Evolutionary conservation across 2,113 vertebrate genomes (phyloP).

Genomic region (Spizaetus ornatus): DNA sequence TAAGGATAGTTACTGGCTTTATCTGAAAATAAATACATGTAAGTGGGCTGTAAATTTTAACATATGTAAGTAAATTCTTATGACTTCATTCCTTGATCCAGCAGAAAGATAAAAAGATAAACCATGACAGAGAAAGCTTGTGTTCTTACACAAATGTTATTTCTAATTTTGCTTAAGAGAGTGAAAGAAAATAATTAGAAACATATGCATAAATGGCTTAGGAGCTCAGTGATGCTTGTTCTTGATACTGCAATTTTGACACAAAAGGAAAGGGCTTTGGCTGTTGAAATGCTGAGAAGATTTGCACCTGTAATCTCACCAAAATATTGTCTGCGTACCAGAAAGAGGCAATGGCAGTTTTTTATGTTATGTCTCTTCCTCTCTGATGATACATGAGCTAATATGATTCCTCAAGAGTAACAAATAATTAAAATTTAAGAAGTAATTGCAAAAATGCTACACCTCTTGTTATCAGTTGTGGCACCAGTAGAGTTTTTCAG

Average conservation of each 20-base stretch:
- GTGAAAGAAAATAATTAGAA: not conserved
- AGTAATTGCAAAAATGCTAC: not conserved
- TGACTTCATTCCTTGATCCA: not conserved
- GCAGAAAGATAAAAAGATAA: not conserved
- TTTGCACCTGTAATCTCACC: not conserved
- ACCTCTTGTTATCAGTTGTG: not conserved
- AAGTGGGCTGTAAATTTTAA: not conserved
- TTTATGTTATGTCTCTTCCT: not conserved
- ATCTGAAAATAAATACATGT: not conserved
- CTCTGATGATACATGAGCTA: not conserved
- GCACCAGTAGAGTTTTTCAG: not conserved
- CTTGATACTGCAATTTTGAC: not conserved
- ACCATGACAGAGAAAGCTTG: not conserved
- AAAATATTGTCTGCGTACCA: not conserved
- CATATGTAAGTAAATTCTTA: not conserved
- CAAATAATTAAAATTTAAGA: not conserved
- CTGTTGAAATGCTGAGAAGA: not conserved
- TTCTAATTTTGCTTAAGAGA: not conserved
- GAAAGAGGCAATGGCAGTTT: not conserved
- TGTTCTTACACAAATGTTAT: not conserved
- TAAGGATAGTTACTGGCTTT: not conserved
- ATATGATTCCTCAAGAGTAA: not conserved
- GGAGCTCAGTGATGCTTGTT: not conserved
- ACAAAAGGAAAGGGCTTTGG: not conserved
- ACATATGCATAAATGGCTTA: not conserved